phyloP scores from a whole-genome alignment of 2,797 vertebrate genomes.

The Acomys russatus region DNA sequence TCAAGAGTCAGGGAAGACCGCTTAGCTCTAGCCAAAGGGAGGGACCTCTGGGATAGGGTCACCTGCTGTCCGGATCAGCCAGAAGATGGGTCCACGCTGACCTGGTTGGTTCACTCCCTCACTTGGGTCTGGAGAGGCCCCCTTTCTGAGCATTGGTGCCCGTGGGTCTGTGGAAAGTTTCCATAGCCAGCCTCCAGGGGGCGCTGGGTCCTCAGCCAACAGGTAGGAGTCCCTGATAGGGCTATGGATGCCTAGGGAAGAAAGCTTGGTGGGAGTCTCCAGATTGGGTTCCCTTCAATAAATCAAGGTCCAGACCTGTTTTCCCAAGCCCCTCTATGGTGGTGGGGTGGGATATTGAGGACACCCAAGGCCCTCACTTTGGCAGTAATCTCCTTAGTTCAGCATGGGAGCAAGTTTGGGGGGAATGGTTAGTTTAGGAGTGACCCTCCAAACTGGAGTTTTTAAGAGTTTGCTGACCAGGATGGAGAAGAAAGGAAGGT shows the following conservation, averaged over 20 bases:
- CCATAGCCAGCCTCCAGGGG: neutral
- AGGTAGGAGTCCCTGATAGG: neutral
- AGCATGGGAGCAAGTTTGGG: neutral
- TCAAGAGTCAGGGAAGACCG: neutral
- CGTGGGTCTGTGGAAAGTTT: neutral
- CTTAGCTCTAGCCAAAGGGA: neutral
- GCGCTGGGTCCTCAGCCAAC: neutral
- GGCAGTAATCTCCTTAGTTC: neutral
- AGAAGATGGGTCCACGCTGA: neutral
- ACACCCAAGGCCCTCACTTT: neutral
- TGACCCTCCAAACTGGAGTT: neutral
- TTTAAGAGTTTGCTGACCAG: neutral
- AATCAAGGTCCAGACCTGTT: neutral
- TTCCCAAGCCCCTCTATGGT: neutral
- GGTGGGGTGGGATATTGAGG: neutral
- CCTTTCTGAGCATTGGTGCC: neutral
- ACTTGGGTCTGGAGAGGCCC: neutral
- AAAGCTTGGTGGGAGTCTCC: neutral
- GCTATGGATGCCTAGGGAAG: neutral
- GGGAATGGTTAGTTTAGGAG: neutral
- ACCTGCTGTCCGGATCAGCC: neutral
- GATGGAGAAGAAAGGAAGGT: neutral
- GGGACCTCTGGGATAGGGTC: neutral
- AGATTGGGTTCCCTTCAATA: neutral
- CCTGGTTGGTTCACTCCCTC: neutral